Evolutionary conservation across 2,113 vertebrate genomes (phyloP).

Genomic region (Globicephala melas): DNA sequence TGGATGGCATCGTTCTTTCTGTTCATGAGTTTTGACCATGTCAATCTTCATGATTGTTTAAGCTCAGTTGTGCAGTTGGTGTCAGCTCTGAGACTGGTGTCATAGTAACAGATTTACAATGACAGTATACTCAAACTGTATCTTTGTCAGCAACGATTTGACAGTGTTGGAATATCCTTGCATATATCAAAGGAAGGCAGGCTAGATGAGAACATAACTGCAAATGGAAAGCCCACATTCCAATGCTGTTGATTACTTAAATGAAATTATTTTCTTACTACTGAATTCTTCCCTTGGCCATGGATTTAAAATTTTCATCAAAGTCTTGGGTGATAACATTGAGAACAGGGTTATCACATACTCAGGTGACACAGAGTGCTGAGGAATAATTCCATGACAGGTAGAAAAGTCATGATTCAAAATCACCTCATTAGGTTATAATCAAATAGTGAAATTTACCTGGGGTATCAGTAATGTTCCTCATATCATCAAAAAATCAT

Average conservation of each 20-base stretch:
- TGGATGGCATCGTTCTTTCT: neutral
- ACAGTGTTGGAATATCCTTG: neutral
- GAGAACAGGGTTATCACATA: neutral
- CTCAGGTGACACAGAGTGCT: neutral
- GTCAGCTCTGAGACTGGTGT: neutral
- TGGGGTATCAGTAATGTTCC: neutral
- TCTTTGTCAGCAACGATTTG: slow-evolving; percentile 22
- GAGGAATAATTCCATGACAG: neutral
- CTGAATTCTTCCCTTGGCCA: neutral
- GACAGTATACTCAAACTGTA: neutral
- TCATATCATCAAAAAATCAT: neutral
- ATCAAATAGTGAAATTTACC: neutral
- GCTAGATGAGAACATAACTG: neutral
- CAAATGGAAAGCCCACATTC: neutral
- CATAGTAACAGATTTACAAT: neutral
- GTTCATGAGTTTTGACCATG: neutral
- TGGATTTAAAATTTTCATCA: neutral
- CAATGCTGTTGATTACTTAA: neutral
- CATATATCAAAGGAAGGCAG: neutral
- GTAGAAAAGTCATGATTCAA: neutral
- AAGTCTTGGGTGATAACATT: neutral
- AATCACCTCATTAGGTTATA: neutral
- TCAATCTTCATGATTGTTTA: neutral
- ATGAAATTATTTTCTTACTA: neutral
- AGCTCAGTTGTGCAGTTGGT: neutral